Base-by-base conservation (phyloP, 2,113 vertebrate genomes). In the Silurus meridionalis region DNA sequence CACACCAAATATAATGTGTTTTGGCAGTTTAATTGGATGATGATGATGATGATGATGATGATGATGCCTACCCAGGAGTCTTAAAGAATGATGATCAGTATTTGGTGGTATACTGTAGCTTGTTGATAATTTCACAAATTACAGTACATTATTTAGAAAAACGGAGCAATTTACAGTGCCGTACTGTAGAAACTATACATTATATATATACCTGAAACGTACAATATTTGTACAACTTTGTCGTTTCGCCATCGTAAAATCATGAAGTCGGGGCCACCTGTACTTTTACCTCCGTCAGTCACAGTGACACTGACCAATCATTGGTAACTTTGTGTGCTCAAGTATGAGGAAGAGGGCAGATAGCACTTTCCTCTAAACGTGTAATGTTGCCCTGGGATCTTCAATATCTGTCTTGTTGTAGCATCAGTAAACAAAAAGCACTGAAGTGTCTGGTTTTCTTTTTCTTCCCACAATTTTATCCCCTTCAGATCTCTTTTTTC, bases 401-500 rank as follows among this genome's bases (percentile, higher is more conserved):
- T 37, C 37, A 37, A 37, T 37, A 37, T 1, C 37, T 37, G 37
- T 37, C 37, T 25, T 25, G n/a, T 66, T 46, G 14, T 37, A 71
- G 13, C 67, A 71, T 71, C 14, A 71, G 21, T 46, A 46, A 2
- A 80, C 13, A 58, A 28, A 60, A 28, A 28, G 10, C 25, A 82
- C 52, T 50, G 9, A 82, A 14, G 46, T 46, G 0, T 53, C 28
- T 37, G 37, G 37, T 37, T 37, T 58, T 37, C 46, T 82, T 7
- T 64, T 25, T 82, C 13, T 50, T 63, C 4, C 37, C 23, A 28
- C 19, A 10, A 53, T 63, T 80, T 61, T 63, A 63, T 48, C 48
- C 60, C 2, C n/a, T 69, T 80, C 89, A 95, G 94, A 89, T 92
- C 13, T 94, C 91, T n/a, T 74, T 95, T 82, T 94, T 95, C 90